Base-by-base conservation (phyloP, 1,140 invertebrate species). In the Euglossa dilemma region DNA sequence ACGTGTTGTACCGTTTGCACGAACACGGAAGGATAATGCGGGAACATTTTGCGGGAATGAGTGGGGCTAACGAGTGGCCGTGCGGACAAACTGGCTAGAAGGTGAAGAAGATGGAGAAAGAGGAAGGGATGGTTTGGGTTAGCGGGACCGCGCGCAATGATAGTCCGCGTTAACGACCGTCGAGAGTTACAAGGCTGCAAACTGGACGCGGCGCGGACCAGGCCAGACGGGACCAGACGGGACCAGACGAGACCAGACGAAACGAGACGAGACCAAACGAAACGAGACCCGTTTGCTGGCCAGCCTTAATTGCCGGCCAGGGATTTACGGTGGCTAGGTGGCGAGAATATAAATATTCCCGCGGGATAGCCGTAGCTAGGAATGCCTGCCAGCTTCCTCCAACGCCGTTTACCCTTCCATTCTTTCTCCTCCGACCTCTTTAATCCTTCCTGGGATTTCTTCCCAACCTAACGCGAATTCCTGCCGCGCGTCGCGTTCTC, bases 301-400 rank as follows among this genome's bases (percentile, higher is more conserved):
- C 84, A 89, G 80, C 89, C 89, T 91, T 93, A 93, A 93, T 93
- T 93, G 92, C 91, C 83, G 86, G 85, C 90, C 81, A 87, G 90
- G 89, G 90, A 91, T 91, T 91, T 91, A 91, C 90, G 83, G 71
- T 81, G 77, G 76, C 81, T 90, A 88, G 89, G 89, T 88, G 90
- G 80, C 79, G 87, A 87, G 90, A 91, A 91, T 91, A 91, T 91
- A 91, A 91, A 91, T 91, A 90, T 90, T 87, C 87, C 80, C 69
- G 71, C 54, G 72, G 87, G 80, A 83, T 77, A 61, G 47, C 47
- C 80, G 59, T 72, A 14, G 56, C 64, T 61, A 80, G 67, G 80
- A 88, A 88, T 81, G 77, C 84, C 76, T 54, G 72, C 67, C 57
- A 73, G 73, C 61, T 56, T 78, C 57, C 57, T 61, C 85, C 50